These are phyloP conservation scores for Enteromius mattozi DNA, from an alignment of 2,797 vertebrate species.

Conservation along the genomic window DNA sequence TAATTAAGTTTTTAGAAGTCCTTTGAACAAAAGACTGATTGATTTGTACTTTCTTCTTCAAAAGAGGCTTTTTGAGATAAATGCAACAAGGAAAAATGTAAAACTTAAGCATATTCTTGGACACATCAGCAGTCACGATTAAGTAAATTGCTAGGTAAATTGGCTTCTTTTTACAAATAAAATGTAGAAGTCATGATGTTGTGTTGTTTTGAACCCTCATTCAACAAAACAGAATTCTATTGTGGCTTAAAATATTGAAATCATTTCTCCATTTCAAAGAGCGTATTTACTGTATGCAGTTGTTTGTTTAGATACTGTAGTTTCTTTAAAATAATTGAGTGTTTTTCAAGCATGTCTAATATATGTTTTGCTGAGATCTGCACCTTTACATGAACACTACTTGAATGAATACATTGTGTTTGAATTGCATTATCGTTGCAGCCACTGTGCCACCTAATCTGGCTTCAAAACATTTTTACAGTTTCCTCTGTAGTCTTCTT, in stretches of 20 bases:
- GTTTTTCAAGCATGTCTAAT: neutral
- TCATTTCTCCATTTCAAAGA: neutral
- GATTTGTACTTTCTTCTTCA: neutral
- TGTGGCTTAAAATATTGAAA: neutral
- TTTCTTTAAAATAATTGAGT: neutral
- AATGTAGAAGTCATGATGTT: neutral
- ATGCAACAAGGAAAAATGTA: neutral
- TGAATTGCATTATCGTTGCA: constrained; percentile 1
- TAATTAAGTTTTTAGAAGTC: neutral
- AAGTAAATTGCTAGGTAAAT: neutral
- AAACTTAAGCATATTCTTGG: neutral
- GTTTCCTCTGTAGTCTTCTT: neutral
- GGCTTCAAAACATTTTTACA: neutral
- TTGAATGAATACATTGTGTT: neutral
- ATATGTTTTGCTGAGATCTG: neutral
- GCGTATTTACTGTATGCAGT: neutral
- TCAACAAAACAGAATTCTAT: neutral
- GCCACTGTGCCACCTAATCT: neutral
- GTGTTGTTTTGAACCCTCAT: neutral
- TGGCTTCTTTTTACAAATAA: neutral
- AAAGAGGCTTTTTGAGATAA: neutral
- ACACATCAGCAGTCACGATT: neutral
- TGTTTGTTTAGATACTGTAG: neutral
- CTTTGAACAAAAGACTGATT: neutral
- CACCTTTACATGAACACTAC: neutral